Conservation (phyloP, 2,113 vertebrate species). For the Nestor notabilis region DNA sequence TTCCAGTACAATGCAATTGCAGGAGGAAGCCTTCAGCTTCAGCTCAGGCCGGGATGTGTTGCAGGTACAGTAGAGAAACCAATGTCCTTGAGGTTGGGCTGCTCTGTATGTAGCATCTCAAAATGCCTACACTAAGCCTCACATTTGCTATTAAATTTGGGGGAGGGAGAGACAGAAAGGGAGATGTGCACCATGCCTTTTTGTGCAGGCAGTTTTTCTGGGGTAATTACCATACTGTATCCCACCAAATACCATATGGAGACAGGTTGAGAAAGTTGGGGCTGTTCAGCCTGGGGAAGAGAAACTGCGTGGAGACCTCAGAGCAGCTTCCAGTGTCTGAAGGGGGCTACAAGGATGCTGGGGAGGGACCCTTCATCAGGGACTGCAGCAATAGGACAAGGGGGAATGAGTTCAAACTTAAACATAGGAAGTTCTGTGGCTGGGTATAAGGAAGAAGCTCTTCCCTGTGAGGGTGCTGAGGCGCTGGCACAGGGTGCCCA, state of each 20-base stretch:
- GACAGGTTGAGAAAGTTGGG: not conserved
- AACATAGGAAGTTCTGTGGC: not conserved
- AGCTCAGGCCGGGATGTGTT: not conserved
- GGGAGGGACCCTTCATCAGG: not conserved
- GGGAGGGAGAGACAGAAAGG: no score
- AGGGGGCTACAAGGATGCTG: not conserved
- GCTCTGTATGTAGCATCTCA: not conserved
- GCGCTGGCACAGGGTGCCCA: not conserved
- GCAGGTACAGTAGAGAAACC: not conserved
- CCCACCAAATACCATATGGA: not conserved
- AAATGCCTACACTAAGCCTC: accelerated
- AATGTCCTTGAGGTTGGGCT: not conserved
- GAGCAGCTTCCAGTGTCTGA: not conserved
- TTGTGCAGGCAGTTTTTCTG: not conserved
- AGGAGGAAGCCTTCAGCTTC: not conserved
- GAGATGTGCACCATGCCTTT: accelerated
- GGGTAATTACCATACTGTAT: not conserved
- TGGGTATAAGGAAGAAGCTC: not conserved
- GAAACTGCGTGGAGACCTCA: not conserved
- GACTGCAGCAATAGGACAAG: not conserved
- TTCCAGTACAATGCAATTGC: accelerated
- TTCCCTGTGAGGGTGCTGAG: not conserved
- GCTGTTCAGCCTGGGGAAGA: not conserved
- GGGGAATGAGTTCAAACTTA: not conserved
- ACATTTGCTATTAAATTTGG: not conserved